Evolutionary conservation across 1,140 invertebrate species (phyloP).

Genomic region (Eufriesea mexicana): DNA sequence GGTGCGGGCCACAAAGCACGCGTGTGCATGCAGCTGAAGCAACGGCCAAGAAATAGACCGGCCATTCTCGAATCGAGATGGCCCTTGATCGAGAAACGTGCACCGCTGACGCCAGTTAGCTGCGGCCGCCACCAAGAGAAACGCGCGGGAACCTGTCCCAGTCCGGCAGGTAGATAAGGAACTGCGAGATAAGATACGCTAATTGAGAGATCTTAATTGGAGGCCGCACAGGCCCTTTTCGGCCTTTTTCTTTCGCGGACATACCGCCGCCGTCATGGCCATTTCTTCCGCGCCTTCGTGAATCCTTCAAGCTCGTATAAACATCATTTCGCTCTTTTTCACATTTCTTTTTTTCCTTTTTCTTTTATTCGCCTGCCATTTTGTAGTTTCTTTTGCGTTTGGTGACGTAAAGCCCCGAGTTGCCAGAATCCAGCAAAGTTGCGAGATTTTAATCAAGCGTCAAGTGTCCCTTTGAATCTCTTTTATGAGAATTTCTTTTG

Average conservation of each 20-base stretch:
- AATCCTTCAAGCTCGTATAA: constrained; percentile 13
- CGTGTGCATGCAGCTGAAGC: constrained; percentile 48
- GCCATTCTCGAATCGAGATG: constrained; percentile 25
- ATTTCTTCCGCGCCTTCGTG: neutral
- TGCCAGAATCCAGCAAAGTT: too few relatives aligned
- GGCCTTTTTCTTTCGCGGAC: constrained; percentile 35
- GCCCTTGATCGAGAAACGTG: constrained; percentile 40
- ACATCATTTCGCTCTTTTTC: too few relatives aligned
- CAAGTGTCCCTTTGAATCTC: too few relatives aligned
- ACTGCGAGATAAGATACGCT: constrained; percentile 74
- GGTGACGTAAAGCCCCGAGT: too few relatives aligned
- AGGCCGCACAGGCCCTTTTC: constrained; percentile 35
- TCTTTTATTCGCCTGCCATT: too few relatives aligned
- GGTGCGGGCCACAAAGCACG: constrained; percentile 51
- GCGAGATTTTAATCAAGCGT: too few relatives aligned
- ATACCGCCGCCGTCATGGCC: constrained; percentile 7
- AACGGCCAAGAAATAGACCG: constrained; percentile 54
- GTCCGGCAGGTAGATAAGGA: constrained; percentile 60
- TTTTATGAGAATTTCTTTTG: too few relatives aligned
- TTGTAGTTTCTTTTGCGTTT: too few relatives aligned
- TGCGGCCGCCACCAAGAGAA: constrained; percentile 35
- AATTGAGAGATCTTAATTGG: constrained; percentile 78
- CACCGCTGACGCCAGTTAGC: constrained; percentile 29
- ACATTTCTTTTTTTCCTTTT: neutral
- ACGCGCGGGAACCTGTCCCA: constrained; percentile 59